These are phyloP conservation scores for Pygocentrus nattereri DNA, from an alignment of 2,797 vertebrate species.

Conservation along the genomic window DNA sequence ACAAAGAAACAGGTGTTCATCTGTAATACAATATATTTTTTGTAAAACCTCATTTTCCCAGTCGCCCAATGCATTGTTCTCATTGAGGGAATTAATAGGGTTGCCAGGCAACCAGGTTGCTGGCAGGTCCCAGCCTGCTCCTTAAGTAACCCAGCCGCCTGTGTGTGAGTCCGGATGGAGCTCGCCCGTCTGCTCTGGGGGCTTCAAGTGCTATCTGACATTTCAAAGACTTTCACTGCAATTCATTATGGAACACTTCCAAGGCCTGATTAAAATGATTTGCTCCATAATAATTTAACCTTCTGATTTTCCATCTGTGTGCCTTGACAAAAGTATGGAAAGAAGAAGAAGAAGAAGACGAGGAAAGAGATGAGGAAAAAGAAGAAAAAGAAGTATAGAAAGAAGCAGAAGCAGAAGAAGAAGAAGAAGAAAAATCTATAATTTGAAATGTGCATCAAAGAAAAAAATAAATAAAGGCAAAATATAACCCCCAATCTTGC, in stretches of 20 bases:
- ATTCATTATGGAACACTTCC: constrained; percentile 67
- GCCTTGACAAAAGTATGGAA: constrained; percentile 32
- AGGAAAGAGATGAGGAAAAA: neutral
- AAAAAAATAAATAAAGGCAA: neutral
- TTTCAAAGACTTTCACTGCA: constrained; percentile 63
- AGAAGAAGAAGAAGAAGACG: neutral
- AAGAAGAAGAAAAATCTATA: constrained; percentile 28
- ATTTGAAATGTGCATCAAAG: constrained; percentile 17
- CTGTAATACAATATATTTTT: constrained; percentile 60
- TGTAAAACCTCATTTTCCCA: constrained; percentile 57
- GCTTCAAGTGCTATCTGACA: constrained; percentile 66
- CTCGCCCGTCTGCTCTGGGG: constrained; percentile 54
- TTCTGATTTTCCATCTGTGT: constrained; percentile 68
- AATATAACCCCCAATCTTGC: constrained; percentile 23
- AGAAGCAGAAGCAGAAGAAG: neutral
- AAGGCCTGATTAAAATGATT: constrained; percentile 70
- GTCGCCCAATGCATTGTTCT: constrained; percentile 67
- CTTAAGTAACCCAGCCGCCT: constrained; percentile 63
- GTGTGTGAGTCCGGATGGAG: constrained; percentile 43
- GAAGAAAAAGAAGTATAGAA: neutral
- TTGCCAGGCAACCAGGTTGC: constrained; percentile 78
- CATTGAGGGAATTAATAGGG: constrained; percentile 67
- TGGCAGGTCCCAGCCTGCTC: constrained; percentile 58
- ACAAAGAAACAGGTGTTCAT: constrained; percentile 61
- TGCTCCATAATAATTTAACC: constrained; percentile 66